Percentiles rank a stretch among this genome's conserved stretches.
Evolutionary conservation across 2,797 vertebrate genomes (phyloP).

Genomic region (Amazonetta brasiliensis): DNA sequence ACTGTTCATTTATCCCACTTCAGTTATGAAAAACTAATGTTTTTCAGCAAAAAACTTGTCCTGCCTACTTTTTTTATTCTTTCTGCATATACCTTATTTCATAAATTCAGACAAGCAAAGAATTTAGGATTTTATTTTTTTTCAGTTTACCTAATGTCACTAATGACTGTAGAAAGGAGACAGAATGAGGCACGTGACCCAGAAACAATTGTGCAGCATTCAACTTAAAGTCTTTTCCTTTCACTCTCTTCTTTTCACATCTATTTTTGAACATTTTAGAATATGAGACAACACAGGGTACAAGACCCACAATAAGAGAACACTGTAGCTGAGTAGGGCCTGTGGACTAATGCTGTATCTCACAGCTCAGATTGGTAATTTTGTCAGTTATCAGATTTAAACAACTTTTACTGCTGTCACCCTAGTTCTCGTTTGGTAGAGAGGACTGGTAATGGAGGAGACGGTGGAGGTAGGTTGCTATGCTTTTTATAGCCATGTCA

Average conservation of each 20-base stretch:
- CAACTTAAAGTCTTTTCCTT: background rate
- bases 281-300: background rate
- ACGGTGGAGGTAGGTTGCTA: background rate
- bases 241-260: background rate
- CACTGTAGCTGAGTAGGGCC: background rate
- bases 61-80: background rate
- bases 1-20: background rate
- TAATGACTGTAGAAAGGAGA: background rate
- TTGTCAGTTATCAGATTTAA: background rate
- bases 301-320: background rate
- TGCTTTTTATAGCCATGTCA: background rate
- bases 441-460: background rate
- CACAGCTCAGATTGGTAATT: background rate
- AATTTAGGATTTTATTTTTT: background rate
- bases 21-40: background rate
- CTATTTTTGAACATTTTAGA: background rate
- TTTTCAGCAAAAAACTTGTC: background rate
- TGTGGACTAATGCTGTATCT: background rate
- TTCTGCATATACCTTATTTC: background rate
- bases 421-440: background rate
- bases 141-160: background rate
- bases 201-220: background rate
- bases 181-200: background rate
- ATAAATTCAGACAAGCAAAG: background rate
- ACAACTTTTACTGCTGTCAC: background rate